Evolutionary conservation across 2,113 vertebrate genomes (phyloP).

Genomic region (Poeciliopsis turrubarensis): DNA sequence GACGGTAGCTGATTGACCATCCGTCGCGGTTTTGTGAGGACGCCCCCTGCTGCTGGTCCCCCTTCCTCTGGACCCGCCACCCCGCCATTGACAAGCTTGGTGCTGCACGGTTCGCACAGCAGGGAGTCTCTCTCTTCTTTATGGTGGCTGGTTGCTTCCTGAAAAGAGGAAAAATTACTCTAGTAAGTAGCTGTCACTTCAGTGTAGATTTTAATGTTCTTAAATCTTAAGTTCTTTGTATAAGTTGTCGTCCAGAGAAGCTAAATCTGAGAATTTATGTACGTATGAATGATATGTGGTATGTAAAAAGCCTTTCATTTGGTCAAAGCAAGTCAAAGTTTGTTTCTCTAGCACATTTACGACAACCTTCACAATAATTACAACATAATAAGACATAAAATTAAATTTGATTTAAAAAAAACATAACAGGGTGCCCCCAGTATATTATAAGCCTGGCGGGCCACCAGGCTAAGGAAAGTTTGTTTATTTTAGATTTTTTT

Average conservation of each 20-base stretch:
- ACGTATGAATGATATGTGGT: too few species aligned
- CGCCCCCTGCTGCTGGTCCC: not conserved
- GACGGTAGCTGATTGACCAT: conserved; percentile 58
- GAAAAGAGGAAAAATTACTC: conserved; percentile 9
- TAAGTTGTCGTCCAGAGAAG: not conserved
- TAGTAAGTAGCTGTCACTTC: not conserved
- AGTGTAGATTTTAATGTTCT: not conserved
- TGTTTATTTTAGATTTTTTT: too few species aligned
- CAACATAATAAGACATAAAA: too few species aligned
- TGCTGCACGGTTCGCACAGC: conserved; percentile 2
- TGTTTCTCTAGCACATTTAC: too few species aligned
- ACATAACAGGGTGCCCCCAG: too few species aligned
- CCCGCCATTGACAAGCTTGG: not conserved
- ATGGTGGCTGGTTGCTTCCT: conserved; percentile 61
- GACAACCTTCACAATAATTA: too few species aligned
- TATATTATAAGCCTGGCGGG: too few species aligned
- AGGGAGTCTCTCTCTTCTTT: not conserved
- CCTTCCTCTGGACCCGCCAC: conserved; percentile 11
- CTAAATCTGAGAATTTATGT: too few species aligned
- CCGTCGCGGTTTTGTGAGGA: conserved; percentile 35
- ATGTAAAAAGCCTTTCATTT: too few species aligned
- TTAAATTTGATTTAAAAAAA: too few species aligned
- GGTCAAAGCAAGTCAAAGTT: too few species aligned
- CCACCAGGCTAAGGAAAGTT: too few species aligned
- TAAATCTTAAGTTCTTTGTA: not conserved